Evolutionary conservation across 2,797 vertebrate species (phyloP).

Genomic region (Calcarius lapponicus): DNA sequence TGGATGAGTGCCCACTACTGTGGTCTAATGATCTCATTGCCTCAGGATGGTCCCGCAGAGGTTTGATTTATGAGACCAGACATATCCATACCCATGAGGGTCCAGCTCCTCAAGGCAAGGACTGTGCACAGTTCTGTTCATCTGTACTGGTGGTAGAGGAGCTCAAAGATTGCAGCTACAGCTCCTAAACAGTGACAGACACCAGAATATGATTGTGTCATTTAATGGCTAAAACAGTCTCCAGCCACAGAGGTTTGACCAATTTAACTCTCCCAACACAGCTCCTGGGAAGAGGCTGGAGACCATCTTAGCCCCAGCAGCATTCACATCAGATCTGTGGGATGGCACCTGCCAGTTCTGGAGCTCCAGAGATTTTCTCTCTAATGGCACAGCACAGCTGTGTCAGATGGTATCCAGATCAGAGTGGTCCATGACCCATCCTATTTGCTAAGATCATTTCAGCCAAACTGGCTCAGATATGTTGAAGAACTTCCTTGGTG

Average conservation of each 20-base stretch:
- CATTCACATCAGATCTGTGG: neutral
- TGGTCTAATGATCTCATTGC: neutral
- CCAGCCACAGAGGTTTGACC: neutral
- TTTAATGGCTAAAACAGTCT: neutral
- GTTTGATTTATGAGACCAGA: neutral
- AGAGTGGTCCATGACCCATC: neutral
- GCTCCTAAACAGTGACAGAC: neutral
- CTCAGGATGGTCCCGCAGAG: accelerated
- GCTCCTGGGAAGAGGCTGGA: neutral
- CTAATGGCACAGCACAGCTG: neutral
- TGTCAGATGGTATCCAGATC: neutral
- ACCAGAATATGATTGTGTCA: neutral
- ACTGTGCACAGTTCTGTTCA: neutral
- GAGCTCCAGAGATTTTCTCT: neutral
- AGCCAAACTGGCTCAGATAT: neutral
- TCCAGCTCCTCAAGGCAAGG: neutral
- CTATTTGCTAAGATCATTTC: neutral
- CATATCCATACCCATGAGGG: neutral
- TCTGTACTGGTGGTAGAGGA: neutral
- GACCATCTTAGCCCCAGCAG: neutral
- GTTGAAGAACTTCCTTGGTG: neutral
- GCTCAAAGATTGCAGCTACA: neutral
- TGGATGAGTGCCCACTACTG: neutral
- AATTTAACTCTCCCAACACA: neutral
- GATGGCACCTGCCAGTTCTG: neutral